phyloP scores from a whole-genome alignment of 2,113 vertebrate genomes.

The Amphilophus citrinellus region DNA sequence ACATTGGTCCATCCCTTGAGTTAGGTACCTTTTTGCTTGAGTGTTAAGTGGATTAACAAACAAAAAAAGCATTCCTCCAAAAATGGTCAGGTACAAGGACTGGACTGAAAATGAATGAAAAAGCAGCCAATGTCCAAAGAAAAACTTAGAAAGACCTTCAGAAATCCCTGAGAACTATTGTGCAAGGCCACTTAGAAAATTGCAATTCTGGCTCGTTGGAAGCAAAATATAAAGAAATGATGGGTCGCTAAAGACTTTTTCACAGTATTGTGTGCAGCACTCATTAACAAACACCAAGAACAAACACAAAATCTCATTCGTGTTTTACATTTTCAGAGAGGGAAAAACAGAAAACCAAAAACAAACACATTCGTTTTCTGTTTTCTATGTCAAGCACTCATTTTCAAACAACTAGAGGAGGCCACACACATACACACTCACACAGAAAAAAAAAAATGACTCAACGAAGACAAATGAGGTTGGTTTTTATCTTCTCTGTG shows the following conservation, averaged over 20 bases:
- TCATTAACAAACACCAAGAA: not conserved
- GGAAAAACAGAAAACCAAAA: no score
- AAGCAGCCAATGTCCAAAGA: no score
- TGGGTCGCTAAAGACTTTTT: fast-evolving
- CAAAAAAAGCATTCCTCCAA: no score
- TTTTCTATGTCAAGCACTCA: conserved; percentile 25
- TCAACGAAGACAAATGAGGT: not conserved
- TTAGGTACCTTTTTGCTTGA: no score
- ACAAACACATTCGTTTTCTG: not conserved
- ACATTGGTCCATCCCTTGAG: no score
- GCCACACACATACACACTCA: conserved; percentile 25
- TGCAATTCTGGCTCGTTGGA: not conserved
- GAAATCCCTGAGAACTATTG: not conserved
- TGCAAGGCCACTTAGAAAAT: not conserved
- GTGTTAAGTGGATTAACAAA: no score
- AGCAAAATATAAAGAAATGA: no score
- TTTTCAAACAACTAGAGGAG: conserved; percentile 14
- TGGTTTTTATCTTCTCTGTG: conserved; percentile 26
- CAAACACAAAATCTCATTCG: not conserved
- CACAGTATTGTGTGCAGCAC: not conserved
- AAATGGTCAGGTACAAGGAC: no score
- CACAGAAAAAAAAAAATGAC: not conserved
- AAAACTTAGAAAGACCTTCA: no score
- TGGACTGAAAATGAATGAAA: no score
- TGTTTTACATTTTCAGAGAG: not conserved